Percentiles rank a stretch among this genome's conserved stretches.
phyloP scores from a whole-genome alignment of 2,888 invertebrate species.

The Poecilus cupreus region DNA sequence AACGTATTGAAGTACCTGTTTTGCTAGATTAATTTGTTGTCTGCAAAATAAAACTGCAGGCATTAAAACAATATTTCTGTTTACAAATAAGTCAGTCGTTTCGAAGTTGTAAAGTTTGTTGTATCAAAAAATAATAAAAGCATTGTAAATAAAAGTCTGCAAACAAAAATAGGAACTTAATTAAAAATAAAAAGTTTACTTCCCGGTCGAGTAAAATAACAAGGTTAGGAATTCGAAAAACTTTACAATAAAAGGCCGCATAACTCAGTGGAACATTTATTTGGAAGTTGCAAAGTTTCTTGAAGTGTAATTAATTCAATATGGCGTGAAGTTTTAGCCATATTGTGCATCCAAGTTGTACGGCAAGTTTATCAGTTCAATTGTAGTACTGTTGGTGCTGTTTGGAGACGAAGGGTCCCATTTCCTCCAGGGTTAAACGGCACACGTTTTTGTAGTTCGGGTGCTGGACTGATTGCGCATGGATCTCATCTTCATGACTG shows the following conservation, averaged over 20 bases:
- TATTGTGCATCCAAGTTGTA: neutral
- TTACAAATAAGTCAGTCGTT: too few species aligned
- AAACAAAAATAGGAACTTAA: neutral
- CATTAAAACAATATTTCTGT: too few species aligned
- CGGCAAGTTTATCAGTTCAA: conserved; percentile 2
- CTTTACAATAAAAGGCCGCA: neutral
- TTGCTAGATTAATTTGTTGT: too few species aligned
- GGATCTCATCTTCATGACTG: conserved; percentile 50
- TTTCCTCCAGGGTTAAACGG: conserved; percentile 40
- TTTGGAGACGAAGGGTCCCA: neutral
- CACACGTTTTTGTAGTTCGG: conserved; percentile 50
- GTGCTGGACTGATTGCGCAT: conserved; percentile 54
- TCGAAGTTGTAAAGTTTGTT: too few species aligned
- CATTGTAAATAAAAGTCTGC: neutral
- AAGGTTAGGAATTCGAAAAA: neutral
- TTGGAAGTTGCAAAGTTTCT: neutral
- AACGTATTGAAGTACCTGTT: neutral
- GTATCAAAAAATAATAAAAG: too few species aligned
- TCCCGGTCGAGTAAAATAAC: neutral
- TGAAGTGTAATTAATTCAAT: conserved; percentile 3
- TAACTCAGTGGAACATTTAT: neutral
- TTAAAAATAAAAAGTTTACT: neutral
- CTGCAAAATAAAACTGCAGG: too few species aligned
- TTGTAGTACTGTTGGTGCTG: conserved; percentile 3
- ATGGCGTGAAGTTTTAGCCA: neutral